Percentiles rank a stretch among this genome's conserved stretches.
Evolutionary conservation across 2,888 invertebrate genomes (phyloP).

Genomic region (Lycaena phlaeas): DNA sequence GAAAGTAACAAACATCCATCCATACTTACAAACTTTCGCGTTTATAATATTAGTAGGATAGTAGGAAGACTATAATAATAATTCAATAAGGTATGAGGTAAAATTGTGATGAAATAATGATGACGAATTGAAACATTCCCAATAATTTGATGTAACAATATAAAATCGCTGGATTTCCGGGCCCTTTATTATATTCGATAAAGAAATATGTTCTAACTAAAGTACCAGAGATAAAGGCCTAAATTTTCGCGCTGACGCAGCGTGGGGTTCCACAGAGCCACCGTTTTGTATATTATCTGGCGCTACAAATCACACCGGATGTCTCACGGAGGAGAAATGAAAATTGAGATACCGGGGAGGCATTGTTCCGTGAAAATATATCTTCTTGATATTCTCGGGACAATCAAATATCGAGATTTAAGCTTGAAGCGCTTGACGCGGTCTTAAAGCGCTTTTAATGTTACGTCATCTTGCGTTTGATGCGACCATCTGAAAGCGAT

Average conservation of each 20-base stretch:
- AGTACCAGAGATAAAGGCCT: constrained; percentile 46
- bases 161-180: too few relatives aligned
- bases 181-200: constrained; percentile 6
- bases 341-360: constrained; percentile 69
- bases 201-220: constrained; percentile 22
- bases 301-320: constrained; percentile 70
- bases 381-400: constrained; percentile 65
- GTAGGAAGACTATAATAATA: too few relatives aligned
- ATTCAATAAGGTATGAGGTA: too few relatives aligned
- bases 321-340: constrained; percentile 65
- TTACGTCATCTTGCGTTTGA: constrained; percentile 20
- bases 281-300: constrained; percentile 69
- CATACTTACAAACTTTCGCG: too few relatives aligned
- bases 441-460: constrained; percentile 56
- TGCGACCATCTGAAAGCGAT: neutral
- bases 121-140: too few relatives aligned
- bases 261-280: too few relatives aligned
- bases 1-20: too few relatives aligned
- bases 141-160: too few relatives aligned
- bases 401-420: constrained; percentile 63
- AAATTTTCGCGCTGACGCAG: constrained; percentile 52
- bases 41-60: too few relatives aligned
- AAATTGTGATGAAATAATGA: too few relatives aligned
- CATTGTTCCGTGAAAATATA: constrained; percentile 71
- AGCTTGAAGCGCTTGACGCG: too few relatives aligned